A percentile compares a stretch with the other conserved stretches of the same genome.
phyloP scores from a whole-genome alignment of 2,797 vertebrate genomes.

The Propithecus deckenii region DNA sequence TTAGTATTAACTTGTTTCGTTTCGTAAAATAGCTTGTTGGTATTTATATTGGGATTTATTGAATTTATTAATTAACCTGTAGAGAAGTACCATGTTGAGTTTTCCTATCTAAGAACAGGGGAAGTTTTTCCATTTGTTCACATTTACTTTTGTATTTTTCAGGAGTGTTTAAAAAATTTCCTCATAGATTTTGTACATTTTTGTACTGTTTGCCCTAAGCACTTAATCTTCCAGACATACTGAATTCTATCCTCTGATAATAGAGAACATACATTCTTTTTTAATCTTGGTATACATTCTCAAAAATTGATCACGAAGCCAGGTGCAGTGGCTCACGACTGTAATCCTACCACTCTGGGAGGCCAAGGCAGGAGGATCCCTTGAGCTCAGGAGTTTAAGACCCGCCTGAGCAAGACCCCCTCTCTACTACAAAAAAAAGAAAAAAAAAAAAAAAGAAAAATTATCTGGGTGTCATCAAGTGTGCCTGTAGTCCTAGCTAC shows the following conservation, averaged over 20 bases:
- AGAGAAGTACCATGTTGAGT: background rate
- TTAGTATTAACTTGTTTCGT: background rate
- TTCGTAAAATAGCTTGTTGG: background rate
- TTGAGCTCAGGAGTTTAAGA: background rate
- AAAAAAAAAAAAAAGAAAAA: no score
- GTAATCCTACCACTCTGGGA: no score
- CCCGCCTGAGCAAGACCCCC: background rate
- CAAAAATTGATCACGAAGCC: background rate
- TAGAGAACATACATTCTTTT: background rate
- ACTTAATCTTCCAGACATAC: background rate
- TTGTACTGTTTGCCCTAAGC: background rate
- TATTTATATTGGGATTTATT: background rate
- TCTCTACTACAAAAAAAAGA: background rate
- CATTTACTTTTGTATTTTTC: background rate
- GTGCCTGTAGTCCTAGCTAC: background rate
- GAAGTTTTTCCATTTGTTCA: background rate
- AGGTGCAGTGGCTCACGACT: no score
- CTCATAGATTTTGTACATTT: background rate
- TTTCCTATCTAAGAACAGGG: background rate
- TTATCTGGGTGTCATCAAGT: no score
- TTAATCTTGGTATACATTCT: background rate
- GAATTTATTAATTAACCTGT: background rate
- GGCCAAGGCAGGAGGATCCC: background rate
- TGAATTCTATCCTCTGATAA: background rate
- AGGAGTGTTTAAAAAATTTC: background rate